Base-by-base conservation (phyloP, 1,140 invertebrate species). In the Bombus impatiens region DNA sequence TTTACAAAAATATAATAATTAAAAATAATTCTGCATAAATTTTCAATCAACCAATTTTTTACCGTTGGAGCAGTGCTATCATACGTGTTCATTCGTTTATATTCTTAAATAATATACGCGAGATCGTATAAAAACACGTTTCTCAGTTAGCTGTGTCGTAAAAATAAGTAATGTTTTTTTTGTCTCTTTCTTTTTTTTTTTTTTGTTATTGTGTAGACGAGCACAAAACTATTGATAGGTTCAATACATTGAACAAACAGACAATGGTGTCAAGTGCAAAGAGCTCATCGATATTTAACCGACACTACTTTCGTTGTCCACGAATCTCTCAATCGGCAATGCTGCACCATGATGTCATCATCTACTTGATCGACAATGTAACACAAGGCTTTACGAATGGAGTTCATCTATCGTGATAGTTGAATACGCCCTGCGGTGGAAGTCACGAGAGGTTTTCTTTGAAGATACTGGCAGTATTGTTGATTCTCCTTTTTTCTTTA, bases 291-390 rank as follows among this genome's bases (percentile, higher is more conserved):
- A 76, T 81, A 68, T 86, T 80, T 71, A 62, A 86, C 71, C 77
- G 77, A 83, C 70, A 68, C 81, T 78, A 78, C n/a, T 75, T 78
- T 84, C 82, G 86, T 90, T 70, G 53, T 78, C 85, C 86, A 81
- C 77, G 47, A 71, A 70, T 85, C 84, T 85, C 71, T 87, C 74
- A 86, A 88, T 88, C 87, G 89, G 74, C 84, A 82, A 90, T 84
- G 84, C 65, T 68, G 82, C 80, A 80, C 78, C 89, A 90, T 90
- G 89, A 75, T 85, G 83, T 80, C 77, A 78, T 83, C 75, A 62
- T 82, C 53, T 44, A 53, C 44, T 82, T 67, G 77, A 65, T 82
- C 53, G 76, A 57, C 68, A 57, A 62, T 42, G 22, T 42, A 59
- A 86, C 59, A 70, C 57, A 86, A 71, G 40, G 47, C 32, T 25